phyloP scores from a whole-genome alignment of 2,888 invertebrate species.

The Carterocephalus palaemon region DNA sequence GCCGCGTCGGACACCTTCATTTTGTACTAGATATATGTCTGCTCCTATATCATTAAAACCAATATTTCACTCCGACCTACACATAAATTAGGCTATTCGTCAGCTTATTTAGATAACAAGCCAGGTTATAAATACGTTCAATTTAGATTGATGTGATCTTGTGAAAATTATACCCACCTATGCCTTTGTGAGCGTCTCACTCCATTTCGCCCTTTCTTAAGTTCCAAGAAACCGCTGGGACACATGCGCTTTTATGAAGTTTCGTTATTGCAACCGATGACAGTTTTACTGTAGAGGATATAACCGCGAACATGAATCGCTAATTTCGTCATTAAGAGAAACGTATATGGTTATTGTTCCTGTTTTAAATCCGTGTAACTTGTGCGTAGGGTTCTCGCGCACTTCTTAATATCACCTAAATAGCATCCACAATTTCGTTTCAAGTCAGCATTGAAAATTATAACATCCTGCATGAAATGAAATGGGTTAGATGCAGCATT shows the following conservation, averaged over 20 bases:
- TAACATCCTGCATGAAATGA: conserved; percentile 22
- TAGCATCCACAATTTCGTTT: conserved; percentile 18
- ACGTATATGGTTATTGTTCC: conserved; percentile 13
- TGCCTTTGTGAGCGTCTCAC: conserved; percentile 36
- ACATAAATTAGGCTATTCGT: conserved; percentile 19
- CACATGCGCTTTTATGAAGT: conserved; percentile 42
- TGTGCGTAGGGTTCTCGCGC: conserved; percentile 3
- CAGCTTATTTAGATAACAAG: conserved; percentile 16
- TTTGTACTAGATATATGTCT: too few relatives aligned
- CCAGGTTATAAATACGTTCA: conserved; percentile 21
- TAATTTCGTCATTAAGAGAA: conserved; percentile 22
- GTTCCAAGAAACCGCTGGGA: conserved; percentile 36
- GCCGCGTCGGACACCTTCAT: too few relatives aligned
- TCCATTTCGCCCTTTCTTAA: conserved; percentile 35
- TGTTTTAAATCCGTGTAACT: conserved; percentile 10
- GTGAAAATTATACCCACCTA: conserved; percentile 36
- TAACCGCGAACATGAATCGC: conserved; percentile 32
- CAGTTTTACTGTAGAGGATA: conserved; percentile 44
- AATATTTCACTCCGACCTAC: conserved; percentile 10
- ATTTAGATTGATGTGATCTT: conserved; percentile 39
- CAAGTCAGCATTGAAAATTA: conserved; percentile 23
- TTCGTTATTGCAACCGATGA: conserved; percentile 42
- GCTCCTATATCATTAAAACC: too few relatives aligned
- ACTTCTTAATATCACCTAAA: conserved; percentile 8
- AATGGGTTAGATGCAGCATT: conserved; percentile 15